These are phyloP conservation scores for Archivesica marissinica DNA, from an alignment of 1,140 invertebrate genomes.

Conservation along the genomic window DNA sequence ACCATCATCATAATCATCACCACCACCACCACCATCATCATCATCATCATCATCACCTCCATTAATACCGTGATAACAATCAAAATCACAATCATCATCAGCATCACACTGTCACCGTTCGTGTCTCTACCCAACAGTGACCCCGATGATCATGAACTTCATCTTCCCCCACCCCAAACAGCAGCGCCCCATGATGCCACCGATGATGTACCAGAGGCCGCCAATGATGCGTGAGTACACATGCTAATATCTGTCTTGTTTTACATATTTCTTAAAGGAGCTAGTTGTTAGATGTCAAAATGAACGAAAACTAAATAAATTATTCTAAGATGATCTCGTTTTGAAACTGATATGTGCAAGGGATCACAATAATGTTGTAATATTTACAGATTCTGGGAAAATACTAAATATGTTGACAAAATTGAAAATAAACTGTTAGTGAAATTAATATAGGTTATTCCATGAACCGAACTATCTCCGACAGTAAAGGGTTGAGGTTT, in stretches of 20 bases:
- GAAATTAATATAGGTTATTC: too few species aligned
- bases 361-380: too few species aligned
- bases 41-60: neutral
- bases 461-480: too few species aligned
- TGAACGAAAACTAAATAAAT: too few species aligned
- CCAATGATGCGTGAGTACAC: conserved; percentile 59
- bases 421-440: too few species aligned
- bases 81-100: neutral
- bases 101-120: neutral
- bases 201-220: conserved; percentile 45
- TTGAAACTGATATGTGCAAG: too few species aligned
- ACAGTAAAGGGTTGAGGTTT: too few species aligned
- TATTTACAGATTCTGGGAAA: too few species aligned
- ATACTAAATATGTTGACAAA: too few species aligned
- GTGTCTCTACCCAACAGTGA: conserved; percentile 22
- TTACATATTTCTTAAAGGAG: neutral
- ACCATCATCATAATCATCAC: conserved; percentile 7
- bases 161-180: conserved; percentile 32
- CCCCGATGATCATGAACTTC: conserved; percentile 60
- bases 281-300: too few species aligned
- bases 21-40: neutral
- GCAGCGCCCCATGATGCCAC: conserved; percentile 4
- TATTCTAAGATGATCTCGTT: too few species aligned
- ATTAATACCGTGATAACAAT: neutral
- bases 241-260: too few species aligned